Conservation (phyloP, 2,888 invertebrate species). For the Cyclophora albipunctata region DNA sequence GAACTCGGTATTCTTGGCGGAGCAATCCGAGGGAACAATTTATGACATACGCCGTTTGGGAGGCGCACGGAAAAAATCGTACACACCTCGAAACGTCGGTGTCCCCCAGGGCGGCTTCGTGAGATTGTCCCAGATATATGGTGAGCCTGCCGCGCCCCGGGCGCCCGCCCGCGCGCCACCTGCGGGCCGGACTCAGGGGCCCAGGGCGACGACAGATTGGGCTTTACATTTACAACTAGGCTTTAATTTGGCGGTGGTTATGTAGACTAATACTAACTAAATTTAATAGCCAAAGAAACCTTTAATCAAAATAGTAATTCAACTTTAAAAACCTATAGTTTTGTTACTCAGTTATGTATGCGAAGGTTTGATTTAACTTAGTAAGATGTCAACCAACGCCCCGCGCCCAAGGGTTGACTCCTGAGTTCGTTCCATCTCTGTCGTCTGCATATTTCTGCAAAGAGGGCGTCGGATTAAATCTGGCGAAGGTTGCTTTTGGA, state of each 20-base stretch:
- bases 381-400: too few relatives aligned
- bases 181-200: background rate
- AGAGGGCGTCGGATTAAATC: background rate
- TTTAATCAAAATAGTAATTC: background rate
- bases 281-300: background rate
- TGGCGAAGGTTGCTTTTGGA: background rate
- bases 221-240: too few relatives aligned
- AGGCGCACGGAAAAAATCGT: conserved; percentile 30
- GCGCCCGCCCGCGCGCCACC: background rate
- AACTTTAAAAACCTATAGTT: too few relatives aligned
- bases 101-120: conserved; percentile 4
- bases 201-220: too few relatives aligned
- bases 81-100: conserved; percentile 19
- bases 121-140: background rate
- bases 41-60: conserved; percentile 32
- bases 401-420: too few relatives aligned
- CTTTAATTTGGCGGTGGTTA: too few relatives aligned
- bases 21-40: conserved; percentile 22
- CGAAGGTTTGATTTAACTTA: too few relatives aligned
- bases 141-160: background rate
- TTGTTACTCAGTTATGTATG: too few relatives aligned
- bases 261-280: too few relatives aligned
- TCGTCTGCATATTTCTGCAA: background rate
- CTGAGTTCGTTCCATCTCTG: background rate
- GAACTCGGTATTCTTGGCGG: conserved; percentile 5